Evolutionary conservation across 2,113 vertebrate genomes (phyloP).

Genomic region (Hucho hucho): DNA sequence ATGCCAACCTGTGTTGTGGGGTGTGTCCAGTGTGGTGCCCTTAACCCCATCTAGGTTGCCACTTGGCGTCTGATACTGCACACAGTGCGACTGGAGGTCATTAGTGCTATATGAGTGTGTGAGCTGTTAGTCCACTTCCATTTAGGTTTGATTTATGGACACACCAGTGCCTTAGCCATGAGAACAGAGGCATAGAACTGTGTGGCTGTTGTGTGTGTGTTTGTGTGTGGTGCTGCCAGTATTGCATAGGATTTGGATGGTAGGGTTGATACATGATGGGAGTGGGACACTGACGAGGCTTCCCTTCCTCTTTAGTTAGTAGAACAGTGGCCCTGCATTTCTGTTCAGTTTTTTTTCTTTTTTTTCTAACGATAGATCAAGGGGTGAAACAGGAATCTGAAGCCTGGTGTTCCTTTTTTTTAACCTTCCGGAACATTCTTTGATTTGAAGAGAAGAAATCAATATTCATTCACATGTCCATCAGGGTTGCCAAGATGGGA

Average conservation of each 20-base stretch:
- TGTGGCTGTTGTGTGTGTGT: too few species aligned
- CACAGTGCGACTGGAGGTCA: constrained; percentile 50
- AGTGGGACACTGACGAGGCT: not conserved
- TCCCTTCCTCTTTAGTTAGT: not conserved
- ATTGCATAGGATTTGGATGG: constrained; percentile 4
- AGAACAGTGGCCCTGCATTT: not conserved
- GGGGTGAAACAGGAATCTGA: not conserved
- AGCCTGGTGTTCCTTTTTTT: not conserved
- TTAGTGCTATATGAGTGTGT: constrained; percentile 66
- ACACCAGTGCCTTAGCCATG: constrained; percentile 70
- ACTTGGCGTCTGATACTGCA: constrained; percentile 64
- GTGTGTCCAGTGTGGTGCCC: not conserved
- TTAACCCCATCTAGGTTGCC: constrained; percentile 38
- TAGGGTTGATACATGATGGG: constrained; percentile 8
- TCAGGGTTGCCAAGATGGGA: constrained; percentile 54
- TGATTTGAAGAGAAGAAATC: not conserved
- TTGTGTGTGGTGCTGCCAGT: constrained; percentile 31
- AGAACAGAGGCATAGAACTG: constrained; percentile 65
- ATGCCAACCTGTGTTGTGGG: constrained; percentile 40
- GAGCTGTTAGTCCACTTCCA: constrained; percentile 61
- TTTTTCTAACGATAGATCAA: not conserved
- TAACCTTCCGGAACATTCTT: not conserved
- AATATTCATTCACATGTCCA: constrained; percentile 9
- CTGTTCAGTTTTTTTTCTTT: not conserved
- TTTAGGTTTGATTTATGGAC: constrained; percentile 62